These are phyloP conservation scores for Cryptomyrus ogoouensis DNA, from an alignment of 2,113 vertebrate genomes.

Conservation along the genomic window DNA sequence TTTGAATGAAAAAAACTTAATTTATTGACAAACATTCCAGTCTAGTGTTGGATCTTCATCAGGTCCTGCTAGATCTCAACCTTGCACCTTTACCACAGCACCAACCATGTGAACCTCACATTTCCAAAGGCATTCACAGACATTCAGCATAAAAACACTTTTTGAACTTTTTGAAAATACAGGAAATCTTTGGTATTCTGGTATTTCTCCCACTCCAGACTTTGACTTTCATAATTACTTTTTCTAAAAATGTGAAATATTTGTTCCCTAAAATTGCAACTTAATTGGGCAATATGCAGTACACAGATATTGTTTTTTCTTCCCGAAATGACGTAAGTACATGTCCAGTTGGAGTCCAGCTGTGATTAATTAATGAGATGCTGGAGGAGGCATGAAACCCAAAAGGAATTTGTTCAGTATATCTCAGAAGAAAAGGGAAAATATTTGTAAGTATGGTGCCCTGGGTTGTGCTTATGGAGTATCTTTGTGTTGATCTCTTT, in stretches of 20 bases:
- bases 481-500: constrained; percentile 33
- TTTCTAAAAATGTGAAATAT: neutral
- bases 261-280: neutral
- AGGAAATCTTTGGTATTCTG: neutral
- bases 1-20: neutral
- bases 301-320: neutral
- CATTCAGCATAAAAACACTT: neutral
- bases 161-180: neutral
- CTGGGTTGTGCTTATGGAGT: constrained; percentile 28
- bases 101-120: neutral
- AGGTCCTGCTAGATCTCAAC: neutral
- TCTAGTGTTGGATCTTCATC: neutral
- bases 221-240: neutral
- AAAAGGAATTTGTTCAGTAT: neutral
- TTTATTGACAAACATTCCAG: neutral
- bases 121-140: neutral
- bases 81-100: neutral
- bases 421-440: constrained; percentile 26
- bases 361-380: neutral
- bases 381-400: neutral
- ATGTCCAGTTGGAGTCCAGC: neutral
- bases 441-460: constrained; percentile 33
- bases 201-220: neutral
- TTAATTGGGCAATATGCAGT: neutral
- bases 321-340: neutral